Base-by-base conservation (phyloP, 2,888 invertebrate species). In the Cotesia congregata region DNA sequence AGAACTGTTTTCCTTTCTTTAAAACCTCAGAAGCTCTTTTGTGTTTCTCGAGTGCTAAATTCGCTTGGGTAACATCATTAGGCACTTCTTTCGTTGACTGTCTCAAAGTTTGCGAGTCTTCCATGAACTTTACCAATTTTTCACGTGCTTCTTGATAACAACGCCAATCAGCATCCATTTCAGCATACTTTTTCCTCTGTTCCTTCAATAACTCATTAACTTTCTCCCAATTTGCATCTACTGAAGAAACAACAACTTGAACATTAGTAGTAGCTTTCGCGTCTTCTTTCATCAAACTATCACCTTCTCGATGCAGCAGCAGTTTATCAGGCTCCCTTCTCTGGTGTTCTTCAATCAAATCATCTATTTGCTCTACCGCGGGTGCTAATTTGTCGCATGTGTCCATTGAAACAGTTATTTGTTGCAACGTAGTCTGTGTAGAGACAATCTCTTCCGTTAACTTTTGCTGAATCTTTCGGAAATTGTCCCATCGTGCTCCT, bases 151-250 rank as follows among this genome's bases (percentile, higher is more conserved):
- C 95, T 80, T 93, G 92, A 83, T 95, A 93, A 83, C 95, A 94
- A 82, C 94, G 94, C 90, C 95, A 92, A 0, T 94, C 93, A 61
- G 92, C 92, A 59, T 94, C 93, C 75, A 96, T 91, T 61, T 95
- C 92, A 6, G 93, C 92, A 81, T 95, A 94, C 84, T 94, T 94
- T 81, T 94, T 92, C 83, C 94, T 94, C 75, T 94, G 93, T 77
- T 95, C 95, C 74, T 92, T 92, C 30, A 96, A 92, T 73, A 93
- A 91, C 81, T 95, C 94, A 72, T 94, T 94, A 0, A 95, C 91
- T 88, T 94, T 94, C 86, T 96, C 96, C 93, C 95, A 97, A 81
- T 94, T 94, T 75, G 94, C 93, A 85, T 97, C 96, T 64, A 95
- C 92, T 0, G 94, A 92, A 0, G 95, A 91, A 0, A 97, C 89